Base-by-base conservation (phyloP, 2,888 invertebrate genomes). In the Leptopterna dolabrata region DNA sequence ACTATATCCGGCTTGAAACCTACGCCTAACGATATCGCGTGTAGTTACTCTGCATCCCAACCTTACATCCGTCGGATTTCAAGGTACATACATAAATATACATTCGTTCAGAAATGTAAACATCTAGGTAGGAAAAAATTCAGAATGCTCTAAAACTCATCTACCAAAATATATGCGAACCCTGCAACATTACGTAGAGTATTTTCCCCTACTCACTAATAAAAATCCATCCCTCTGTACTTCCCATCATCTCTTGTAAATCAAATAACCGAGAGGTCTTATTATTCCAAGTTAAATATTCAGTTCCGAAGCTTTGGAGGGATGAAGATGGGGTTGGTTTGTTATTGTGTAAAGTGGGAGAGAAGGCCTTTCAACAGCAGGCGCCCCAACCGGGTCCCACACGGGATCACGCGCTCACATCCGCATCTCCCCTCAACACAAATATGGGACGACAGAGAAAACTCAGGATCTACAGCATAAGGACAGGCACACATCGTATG, bases 321-420 rank as follows among this genome's bases (percentile, higher is more conserved):
- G 73, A 19, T 16, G 14, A 36, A 73, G 29, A 29, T 29, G 27
- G 73, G 36, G 63, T 24, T 63, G 63, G 63, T 63, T 63, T 73
- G 73, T 73, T 73, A 41, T 73, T 41, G 73, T 41, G 73, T 73
- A 41, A 73, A 73, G 36, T 73, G 73, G 73, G 63, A 73, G 19
- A 36, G 41, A 36, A 73, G 30, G 36, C 73, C 73, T 41, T 73
- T 73, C 73, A 73, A 73, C 73, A 41, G 73, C 73, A 73, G 73
- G 16, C 30, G 73, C 73, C 41, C 73, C 19, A 2, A 19, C 24
- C 24, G 63, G 24, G 63, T 3, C 24, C 13, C 9, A 24, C 11
- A 11, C 24, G 24, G 24, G 24, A 1, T 24, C 27, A 30, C 73
- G 13, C 16, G 13, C 19, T 13, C 73, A 73, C 36, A 30, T 19